These are phyloP conservation scores for Dipus sagitta DNA, from an alignment of 2,797 vertebrate species.

Conservation along the genomic window DNA sequence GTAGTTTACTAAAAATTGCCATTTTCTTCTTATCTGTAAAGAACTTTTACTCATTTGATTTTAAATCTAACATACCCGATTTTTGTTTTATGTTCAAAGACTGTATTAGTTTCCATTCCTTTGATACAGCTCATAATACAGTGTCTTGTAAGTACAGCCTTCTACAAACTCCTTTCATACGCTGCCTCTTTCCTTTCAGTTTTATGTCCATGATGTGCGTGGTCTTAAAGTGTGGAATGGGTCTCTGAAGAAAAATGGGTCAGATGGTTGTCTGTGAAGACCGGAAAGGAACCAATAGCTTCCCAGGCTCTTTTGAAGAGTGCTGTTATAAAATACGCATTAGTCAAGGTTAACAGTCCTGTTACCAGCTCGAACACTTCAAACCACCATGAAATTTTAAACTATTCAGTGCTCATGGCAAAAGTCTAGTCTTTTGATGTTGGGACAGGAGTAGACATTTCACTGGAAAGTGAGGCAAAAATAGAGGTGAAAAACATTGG, in stretches of 20 bases:
- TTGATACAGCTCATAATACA: slow-evolving; percentile 82
- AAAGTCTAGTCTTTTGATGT: slow-evolving; percentile 79
- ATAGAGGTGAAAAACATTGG: slow-evolving; percentile 29
- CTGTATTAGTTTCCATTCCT: slow-evolving; percentile 82
- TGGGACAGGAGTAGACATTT: slow-evolving; percentile 49
- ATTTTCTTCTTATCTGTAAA: slow-evolving; percentile 70
- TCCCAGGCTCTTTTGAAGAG: slow-evolving; percentile 77
- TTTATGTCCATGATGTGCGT: slow-evolving; percentile 78
- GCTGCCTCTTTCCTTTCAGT: slow-evolving; percentile 81
- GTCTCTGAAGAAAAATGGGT: slow-evolving; percentile 84
- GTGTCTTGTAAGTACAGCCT: slow-evolving; percentile 68
- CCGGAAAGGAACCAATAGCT: slow-evolving; percentile 54
- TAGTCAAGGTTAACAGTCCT: slow-evolving; percentile 72
- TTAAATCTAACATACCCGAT: slow-evolving; percentile 78
- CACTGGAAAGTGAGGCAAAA: slow-evolving; percentile 61
- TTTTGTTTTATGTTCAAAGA: slow-evolving; percentile 84
- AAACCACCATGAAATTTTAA: slow-evolving; percentile 76
- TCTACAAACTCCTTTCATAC: slow-evolving; percentile 77
- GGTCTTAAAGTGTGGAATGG: slow-evolving; percentile 82
- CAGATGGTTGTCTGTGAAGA: slow-evolving; percentile 77
- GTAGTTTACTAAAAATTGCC: slow-evolving; percentile 72
- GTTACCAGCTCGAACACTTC: slow-evolving; percentile 60
- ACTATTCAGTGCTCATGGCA: slow-evolving; percentile 67
- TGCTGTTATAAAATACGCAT: slow-evolving; percentile 76
- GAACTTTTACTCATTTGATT: slow-evolving; percentile 84